A percentile compares a stretch with the other conserved stretches of the same genome.
Evolutionary conservation across 2,888 invertebrate species (phyloP).

Genomic region (Phaonia tiefii): DNA sequence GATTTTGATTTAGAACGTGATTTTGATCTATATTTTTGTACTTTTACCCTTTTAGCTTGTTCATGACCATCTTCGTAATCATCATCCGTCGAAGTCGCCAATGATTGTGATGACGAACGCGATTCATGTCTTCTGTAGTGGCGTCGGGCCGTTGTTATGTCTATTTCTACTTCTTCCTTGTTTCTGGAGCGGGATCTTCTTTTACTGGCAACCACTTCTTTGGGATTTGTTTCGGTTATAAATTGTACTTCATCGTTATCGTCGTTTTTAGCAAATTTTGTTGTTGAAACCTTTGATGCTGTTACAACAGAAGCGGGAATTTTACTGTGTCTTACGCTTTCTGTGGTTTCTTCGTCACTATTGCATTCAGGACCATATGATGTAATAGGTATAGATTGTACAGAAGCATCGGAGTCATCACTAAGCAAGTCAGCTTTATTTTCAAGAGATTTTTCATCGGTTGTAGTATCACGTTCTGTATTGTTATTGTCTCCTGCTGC

Average conservation of each 20-base stretch:
- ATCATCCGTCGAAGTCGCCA: slow-evolving; percentile 38
- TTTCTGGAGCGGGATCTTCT: slow-evolving; percentile 47
- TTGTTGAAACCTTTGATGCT: slow-evolving; percentile 33
- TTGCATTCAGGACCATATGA: slow-evolving; percentile 77
- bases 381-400: slow-evolving; percentile 80
- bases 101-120: slow-evolving; percentile 41
- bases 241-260: slow-evolving; percentile 50
- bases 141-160: slow-evolving; percentile 1
- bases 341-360: slow-evolving; percentile 71
- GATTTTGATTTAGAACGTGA: slow-evolving; percentile 57
- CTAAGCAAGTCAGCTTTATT: slow-evolving; percentile 54
- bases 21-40: slow-evolving; percentile 31
- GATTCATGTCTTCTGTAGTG: slow-evolving; percentile 59
- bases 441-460: slow-evolving; percentile 64
- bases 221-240: slow-evolving; percentile 42
- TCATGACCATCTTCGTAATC: slow-evolving; percentile 21
- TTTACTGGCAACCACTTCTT: slow-evolving; percentile 9
- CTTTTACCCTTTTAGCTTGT: neutral
- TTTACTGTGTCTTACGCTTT: slow-evolving; percentile 1
- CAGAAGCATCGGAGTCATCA: slow-evolving; percentile 76
- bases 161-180: slow-evolving; percentile 17
- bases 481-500: slow-evolving; percentile 35
- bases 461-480: slow-evolving; percentile 57
- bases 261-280: slow-evolving; percentile 34
- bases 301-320: slow-evolving; percentile 11